Percentiles rank a stretch among this genome's conserved stretches.
Conservation (phyloP, 2,888 invertebrate species). For the Elegia similella region DNA sequence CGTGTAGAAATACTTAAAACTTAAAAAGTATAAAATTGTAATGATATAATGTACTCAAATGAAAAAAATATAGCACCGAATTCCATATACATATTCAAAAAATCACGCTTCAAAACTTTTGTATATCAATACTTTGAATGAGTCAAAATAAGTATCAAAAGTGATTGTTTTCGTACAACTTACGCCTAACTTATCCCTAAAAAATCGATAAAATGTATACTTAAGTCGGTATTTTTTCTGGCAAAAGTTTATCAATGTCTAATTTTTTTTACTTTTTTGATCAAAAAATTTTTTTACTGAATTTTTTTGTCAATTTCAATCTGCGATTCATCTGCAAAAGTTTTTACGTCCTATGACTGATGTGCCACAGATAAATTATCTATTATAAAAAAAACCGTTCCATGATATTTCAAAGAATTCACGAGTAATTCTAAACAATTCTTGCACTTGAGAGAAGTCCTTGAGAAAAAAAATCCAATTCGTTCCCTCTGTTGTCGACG, state of each 20-base stretch:
- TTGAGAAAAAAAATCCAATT: no score
- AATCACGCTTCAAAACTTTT: conserved; percentile 6
- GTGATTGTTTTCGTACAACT: not conserved
- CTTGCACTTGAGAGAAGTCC: no score
- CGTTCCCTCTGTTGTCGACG: no score
- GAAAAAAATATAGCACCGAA: conserved; percentile 30
- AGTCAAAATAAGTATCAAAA: conserved; percentile 21
- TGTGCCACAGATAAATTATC: no score
- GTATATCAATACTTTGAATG: conserved; percentile 21
- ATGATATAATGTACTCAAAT: conserved; percentile 2
- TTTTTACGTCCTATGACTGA: no score
- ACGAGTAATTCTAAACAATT: no score
- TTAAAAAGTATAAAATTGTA: conserved; percentile 2
- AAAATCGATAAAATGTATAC: not conserved
- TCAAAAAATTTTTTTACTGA: not conserved
- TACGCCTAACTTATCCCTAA: not conserved
- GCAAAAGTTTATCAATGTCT: not conserved
- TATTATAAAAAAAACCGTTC: no score
- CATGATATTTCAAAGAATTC: no score
- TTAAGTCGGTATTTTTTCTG: not conserved
- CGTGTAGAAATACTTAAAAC: not conserved
- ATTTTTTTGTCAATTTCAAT: not conserved
- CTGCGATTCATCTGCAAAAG: no score
- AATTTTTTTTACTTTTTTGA: not conserved
- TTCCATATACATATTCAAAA: conserved; percentile 20